Conservation (phyloP, 1,140 invertebrate species). For the Andrena cerasifolii region DNA sequence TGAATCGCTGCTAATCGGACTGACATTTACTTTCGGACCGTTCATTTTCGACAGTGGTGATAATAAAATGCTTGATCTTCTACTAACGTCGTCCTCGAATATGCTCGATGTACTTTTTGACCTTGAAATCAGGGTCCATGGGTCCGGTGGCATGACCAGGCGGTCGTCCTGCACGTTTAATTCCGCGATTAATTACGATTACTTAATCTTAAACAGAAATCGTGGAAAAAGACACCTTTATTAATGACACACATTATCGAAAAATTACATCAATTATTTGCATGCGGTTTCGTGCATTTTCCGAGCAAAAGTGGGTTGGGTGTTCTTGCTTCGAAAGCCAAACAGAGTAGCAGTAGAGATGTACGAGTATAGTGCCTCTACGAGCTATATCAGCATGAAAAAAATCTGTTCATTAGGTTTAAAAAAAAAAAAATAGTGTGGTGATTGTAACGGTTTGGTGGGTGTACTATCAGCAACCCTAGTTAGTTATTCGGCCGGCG, state of each 20-base stretch:
- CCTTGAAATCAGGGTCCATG: slow-evolving; percentile 70
- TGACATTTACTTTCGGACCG: slow-evolving; percentile 67
- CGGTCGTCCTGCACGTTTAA: slow-evolving; percentile 66
- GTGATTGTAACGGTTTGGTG: too few species aligned
- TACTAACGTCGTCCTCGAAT: slow-evolving; percentile 71
- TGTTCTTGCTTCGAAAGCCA: too few species aligned
- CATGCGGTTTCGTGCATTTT: slow-evolving; percentile 20
- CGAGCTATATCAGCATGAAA: too few species aligned
- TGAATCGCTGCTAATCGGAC: slow-evolving; percentile 74
- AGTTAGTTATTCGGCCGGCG: too few species aligned
- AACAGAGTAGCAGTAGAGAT: too few species aligned
- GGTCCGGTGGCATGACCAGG: slow-evolving; percentile 65
- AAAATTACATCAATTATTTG: neutral
- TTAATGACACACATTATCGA: slow-evolving; percentile 32
- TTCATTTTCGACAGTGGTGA: slow-evolving; percentile 67
- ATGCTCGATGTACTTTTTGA: slow-evolving; percentile 72
- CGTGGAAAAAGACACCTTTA: slow-evolving; percentile 44
- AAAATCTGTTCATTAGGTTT: too few species aligned
- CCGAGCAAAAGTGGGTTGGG: neutral
- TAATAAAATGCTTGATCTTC: slow-evolving; percentile 72
- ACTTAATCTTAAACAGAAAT: slow-evolving; percentile 53
- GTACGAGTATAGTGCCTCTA: too few species aligned
- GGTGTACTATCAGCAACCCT: too few species aligned
- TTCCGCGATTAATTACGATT: slow-evolving; percentile 53
- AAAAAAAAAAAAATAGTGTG: too few species aligned